A percentile compares a stretch with the other conserved stretches of the same genome.
phyloP scores from a whole-genome alignment of 2,113 vertebrate species.

The Podilymbus podiceps region DNA sequence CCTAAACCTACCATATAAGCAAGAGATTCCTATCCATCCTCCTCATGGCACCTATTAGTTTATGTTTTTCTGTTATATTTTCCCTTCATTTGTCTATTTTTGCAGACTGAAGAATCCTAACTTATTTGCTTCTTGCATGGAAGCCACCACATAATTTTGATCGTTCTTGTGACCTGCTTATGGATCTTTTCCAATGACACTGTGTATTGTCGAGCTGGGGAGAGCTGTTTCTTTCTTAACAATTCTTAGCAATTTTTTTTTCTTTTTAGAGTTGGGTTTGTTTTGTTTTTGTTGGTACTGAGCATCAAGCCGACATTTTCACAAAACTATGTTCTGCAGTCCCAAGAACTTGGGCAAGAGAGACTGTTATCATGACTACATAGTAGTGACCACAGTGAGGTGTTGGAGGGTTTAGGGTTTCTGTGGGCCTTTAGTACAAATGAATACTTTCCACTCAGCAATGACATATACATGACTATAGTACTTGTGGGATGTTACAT shows the following conservation, averaged over 20 bases:
- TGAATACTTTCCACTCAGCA: background rate
- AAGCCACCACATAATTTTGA: background rate
- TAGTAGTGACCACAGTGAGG: background rate
- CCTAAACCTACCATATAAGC: background rate
- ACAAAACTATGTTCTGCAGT: background rate
- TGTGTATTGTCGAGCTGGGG: background rate
- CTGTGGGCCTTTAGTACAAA: background rate
- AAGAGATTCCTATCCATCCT: background rate
- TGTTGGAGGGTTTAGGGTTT: background rate
- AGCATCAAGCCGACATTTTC: background rate
- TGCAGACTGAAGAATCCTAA: background rate
- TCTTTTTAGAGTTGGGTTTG: too few relatives aligned
- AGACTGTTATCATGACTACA: background rate
- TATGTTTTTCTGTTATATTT: background rate
- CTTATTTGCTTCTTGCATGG: background rate
- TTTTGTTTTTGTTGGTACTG: background rate
- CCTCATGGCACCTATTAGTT: background rate
- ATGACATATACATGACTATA: background rate
- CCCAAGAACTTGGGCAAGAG: background rate
- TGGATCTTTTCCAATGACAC: background rate
- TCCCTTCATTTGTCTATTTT: background rate
- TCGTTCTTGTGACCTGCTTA: background rate
- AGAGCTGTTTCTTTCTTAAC: background rate
- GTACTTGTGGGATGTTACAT: background rate
- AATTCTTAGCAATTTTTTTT: background rate